Conservation (phyloP, 2,113 vertebrate genomes). For the Gasterosteus aculeatus region DNA sequence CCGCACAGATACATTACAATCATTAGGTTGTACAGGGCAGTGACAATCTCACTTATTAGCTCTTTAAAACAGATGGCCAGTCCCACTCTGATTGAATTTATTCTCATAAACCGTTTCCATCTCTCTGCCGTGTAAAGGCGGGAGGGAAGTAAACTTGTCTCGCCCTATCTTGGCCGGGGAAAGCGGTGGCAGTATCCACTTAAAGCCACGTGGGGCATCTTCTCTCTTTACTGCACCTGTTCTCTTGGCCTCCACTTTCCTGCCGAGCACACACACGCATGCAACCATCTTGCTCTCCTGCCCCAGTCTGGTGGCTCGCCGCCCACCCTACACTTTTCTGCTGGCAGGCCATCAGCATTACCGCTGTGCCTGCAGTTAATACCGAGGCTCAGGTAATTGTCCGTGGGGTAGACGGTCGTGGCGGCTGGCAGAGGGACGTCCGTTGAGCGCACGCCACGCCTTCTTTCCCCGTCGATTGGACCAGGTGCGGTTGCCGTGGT, state of each 20-base stretch:
- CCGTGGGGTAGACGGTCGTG: constrained; percentile 53
- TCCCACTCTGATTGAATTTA: constrained; percentile 51
- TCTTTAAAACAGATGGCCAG: constrained; percentile 60
- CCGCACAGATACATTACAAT: constrained; percentile 16
- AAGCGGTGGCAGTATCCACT: constrained; percentile 37
- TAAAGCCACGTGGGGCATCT: constrained; percentile 59
- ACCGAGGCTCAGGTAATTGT: constrained; percentile 72
- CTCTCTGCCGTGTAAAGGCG: constrained; percentile 45
- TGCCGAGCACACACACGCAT: constrained; percentile 36
- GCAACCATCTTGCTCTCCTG: constrained; percentile 20
- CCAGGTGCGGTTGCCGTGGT: constrained; percentile 73
- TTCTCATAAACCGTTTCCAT: constrained; percentile 48
- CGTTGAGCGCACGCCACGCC: constrained; percentile 51
- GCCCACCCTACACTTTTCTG: constrained; percentile 44
- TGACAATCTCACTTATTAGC: constrained; percentile 39
- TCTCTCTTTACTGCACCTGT: constrained; percentile 68
- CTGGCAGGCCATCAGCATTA: constrained; percentile 54
- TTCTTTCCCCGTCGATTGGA: constrained; percentile 68
- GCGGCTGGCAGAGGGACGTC: constrained; percentile 34
- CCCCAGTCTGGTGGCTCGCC: constrained; percentile 25
- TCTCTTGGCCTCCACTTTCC: constrained; percentile 64
- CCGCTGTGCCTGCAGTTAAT: constrained; percentile 68
- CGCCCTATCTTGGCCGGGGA: constrained; percentile 47
- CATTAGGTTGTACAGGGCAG: constrained; percentile 28
- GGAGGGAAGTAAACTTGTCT: constrained; percentile 49